Evolutionary conservation across 23 tunicate genomes (phyloP).

Genomic region (Halocynthia roretzi): DNA sequence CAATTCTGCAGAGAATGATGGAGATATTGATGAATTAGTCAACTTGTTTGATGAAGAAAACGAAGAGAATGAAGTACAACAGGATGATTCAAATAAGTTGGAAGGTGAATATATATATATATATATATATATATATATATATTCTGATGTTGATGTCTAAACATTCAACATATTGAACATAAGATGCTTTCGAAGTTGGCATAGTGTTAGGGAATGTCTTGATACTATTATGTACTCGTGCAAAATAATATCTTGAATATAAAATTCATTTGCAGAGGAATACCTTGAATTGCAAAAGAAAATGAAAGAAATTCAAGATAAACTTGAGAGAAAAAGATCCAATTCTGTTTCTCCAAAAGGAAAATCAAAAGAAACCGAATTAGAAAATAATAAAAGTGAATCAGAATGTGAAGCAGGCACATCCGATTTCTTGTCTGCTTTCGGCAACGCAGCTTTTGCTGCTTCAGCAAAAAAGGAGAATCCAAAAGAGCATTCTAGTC

Average conservation of each 20-base stretch:
- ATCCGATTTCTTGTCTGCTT: neutral
- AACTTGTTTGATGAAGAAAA: conserved; percentile 30
- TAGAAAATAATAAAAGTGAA: neutral
- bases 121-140: neutral
- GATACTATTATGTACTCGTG: neutral
- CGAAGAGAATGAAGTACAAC: neutral
- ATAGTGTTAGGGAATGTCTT: neutral
- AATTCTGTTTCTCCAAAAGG: neutral
- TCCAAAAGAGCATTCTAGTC: neutral
- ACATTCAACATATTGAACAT: neutral
- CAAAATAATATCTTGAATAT: neutral
- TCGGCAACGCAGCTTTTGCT: conserved; percentile 3
- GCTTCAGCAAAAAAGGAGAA: neutral
- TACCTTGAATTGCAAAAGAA: conserved; percentile 41
- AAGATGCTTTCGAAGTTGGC: conserved; percentile 2
- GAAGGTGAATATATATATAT: neutral
- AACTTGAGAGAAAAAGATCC: conserved; percentile 33
- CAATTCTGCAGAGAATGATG: neutral
- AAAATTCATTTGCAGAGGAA: conserved; percentile 35
- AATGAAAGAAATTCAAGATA: conserved; percentile 61
- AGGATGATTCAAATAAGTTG: neutral
- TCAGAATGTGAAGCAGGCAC: neutral
- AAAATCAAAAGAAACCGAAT: neutral
- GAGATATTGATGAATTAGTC: conserved; percentile 26
- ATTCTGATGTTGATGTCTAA: too few relatives aligned